Conservation (phyloP, 2,113 vertebrate genomes). For the Tetrax tetrax region DNA sequence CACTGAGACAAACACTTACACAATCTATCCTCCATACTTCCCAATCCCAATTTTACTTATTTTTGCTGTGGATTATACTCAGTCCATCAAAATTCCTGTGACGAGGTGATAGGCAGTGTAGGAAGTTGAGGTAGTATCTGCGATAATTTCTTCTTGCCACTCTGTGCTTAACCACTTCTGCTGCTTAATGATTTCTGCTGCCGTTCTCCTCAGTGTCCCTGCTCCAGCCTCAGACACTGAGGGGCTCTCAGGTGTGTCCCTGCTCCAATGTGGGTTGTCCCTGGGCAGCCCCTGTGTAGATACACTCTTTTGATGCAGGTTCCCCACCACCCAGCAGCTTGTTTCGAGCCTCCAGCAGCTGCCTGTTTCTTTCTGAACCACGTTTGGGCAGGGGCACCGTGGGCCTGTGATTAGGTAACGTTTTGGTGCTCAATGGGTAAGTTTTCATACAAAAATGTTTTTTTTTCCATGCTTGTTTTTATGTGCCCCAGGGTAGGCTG, state of each 20-base stretch:
- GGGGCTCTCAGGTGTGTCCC: not conserved
- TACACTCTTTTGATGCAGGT: not conserved
- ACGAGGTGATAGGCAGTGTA: not conserved
- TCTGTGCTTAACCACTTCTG: not conserved
- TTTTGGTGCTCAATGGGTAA: not conserved
- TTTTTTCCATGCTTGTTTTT: not conserved
- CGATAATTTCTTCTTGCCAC: not conserved
- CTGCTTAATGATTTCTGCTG: not conserved
- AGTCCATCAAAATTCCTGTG: not conserved
- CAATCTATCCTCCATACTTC: not conserved
- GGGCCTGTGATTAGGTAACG: not conserved
- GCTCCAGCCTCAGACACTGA: fast-evolving
- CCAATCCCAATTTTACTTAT: not conserved
- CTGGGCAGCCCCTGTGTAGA: too few relatives aligned
- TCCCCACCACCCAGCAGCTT: not conserved
- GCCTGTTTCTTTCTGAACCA: not conserved
- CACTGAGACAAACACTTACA: not conserved
- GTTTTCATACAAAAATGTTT: not conserved
- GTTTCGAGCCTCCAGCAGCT: not conserved
- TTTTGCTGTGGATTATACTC: not conserved
- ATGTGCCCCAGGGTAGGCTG: fast-evolving
- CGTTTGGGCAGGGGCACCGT: fast-evolving
- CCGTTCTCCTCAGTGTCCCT: not conserved
- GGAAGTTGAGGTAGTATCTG: not conserved
- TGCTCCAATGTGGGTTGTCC: not conserved